Evolutionary conservation across 2,888 invertebrate species (phyloP), one percentile per base, ranked within the genome.

Genomic region (Drosophila mimica): DNA sequence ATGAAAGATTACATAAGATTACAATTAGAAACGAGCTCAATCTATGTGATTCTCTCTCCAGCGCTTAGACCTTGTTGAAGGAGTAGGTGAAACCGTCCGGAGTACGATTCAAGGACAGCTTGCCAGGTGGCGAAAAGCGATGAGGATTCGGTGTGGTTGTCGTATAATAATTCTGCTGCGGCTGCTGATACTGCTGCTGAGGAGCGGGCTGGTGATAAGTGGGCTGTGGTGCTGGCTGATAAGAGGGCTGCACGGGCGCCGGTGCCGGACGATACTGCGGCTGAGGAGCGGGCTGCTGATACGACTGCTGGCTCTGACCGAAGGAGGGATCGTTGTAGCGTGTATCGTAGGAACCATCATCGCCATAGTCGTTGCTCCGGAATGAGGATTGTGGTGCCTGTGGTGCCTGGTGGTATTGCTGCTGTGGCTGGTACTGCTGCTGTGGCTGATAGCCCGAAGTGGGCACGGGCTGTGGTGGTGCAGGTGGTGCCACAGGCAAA

Each of bases 71-170:
- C 92, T 95, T 96, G 94, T 96, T 96, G 94, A 97, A 97, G 81
- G 96, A 96, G 94, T 97, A 97, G 89, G 97, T 96, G 94, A 96
- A 97, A 90, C 97, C 97, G 91, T 97, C 97, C 48, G 97, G 97
- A 70, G 97, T 97, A 91, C 97, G 95, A 94, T 97, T 97, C 83
- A 98, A 94, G 84, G 96, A 96, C 89, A 97, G 95, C 93, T 97
- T 97, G 82, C 97, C 97, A 36, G 97, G 97, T 61, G 97, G 97
- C 92, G 96, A 96, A 94, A 97, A 97, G 86, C 96, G 95, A 89
- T 95, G 95, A 28, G 97, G 96, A 34, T 95, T 94, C 74, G 95
- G 96, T 62, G 97, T 97, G 64, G 95, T 95, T 28, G 85, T 77
- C 20, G 80, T 68, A 67, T 94, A 92, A 66, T 93, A 93, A 73